Percentiles rank a stretch among this genome's conserved stretches.
These are phyloP conservation scores for Lepidochrysops patricia DNA, from an alignment of 2,888 invertebrate genomes.

Conservation along the genomic window DNA sequence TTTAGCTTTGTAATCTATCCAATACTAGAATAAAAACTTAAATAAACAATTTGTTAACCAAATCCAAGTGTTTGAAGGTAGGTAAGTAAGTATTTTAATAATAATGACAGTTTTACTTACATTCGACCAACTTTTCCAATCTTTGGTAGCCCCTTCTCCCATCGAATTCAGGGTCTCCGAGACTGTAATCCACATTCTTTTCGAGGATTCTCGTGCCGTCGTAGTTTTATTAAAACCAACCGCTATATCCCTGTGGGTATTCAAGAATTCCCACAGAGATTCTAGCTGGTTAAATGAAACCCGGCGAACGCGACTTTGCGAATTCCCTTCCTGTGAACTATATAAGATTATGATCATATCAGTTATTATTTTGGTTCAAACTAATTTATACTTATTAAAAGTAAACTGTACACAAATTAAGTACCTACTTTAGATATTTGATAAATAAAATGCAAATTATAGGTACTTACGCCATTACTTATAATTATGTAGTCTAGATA, in stretches of 20 bases:
- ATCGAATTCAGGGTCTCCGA: neutral
- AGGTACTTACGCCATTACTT: neutral
- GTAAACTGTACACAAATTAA: neutral
- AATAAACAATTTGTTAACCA: neutral
- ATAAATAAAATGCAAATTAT: neutral
- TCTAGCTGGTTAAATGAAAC: neutral
- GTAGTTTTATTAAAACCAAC: neutral
- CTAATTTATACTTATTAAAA: no score
- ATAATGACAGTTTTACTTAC: no score
- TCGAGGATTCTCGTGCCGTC: neutral
- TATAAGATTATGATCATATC: neutral
- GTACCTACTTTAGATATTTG: neutral
- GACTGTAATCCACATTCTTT: neutral
- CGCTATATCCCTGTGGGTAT: neutral
- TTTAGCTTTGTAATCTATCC: neutral
- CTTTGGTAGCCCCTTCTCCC: neutral
- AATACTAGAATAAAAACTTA: neutral
- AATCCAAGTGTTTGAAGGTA: no score
- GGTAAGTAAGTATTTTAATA: no score
- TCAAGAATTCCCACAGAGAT: neutral
- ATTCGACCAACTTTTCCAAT: neutral
- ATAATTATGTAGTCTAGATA: no score
- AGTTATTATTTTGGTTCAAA: neutral
- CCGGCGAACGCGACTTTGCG: neutral
- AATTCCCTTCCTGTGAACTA: neutral